Evolutionary conservation across 1,140 invertebrate species (phyloP).

Genomic region (Bombus vancouverensis): DNA sequence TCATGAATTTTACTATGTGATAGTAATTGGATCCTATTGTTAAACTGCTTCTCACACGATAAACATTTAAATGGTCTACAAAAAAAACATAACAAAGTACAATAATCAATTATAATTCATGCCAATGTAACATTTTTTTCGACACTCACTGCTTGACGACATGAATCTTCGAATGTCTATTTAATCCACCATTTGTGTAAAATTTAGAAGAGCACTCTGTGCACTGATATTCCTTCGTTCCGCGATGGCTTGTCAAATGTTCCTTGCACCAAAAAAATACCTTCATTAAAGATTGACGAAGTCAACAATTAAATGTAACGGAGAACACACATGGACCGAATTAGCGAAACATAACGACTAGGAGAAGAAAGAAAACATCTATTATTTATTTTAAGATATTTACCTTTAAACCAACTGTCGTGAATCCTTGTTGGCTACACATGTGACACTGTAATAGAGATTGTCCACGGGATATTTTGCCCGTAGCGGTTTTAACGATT

Average conservation of each 20-base stretch:
- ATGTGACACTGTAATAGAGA: constrained; percentile 72
- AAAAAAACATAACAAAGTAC: neutral
- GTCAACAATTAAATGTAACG: neutral
- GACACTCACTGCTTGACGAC: constrained; percentile 67
- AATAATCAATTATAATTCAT: neutral
- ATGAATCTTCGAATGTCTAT: constrained; percentile 81
- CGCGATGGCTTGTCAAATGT: constrained; percentile 84
- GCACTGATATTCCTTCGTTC: constrained; percentile 77
- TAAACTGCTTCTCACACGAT: constrained; percentile 61
- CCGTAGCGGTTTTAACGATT: constrained; percentile 42
- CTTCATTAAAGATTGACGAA: neutral
- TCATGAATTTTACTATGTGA: constrained; percentile 65
- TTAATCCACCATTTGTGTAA: constrained; percentile 78
- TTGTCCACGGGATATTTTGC: constrained; percentile 34
- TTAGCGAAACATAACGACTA: neutral
- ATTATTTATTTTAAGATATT: neutral
- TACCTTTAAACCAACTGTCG: constrained; percentile 64
- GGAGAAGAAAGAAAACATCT: neutral
- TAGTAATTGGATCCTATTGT: constrained; percentile 60
- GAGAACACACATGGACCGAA: neutral
- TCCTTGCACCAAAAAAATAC: constrained; percentile 74
- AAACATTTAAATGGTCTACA: constrained; percentile 62
- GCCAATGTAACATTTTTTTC: too few species aligned
- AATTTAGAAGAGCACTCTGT: constrained; percentile 81
- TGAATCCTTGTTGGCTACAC: constrained; percentile 70